A percentile compares a stretch with the other conserved stretches of the same genome.
Conservation (phyloP, 1,140 invertebrate species). For the Hermetia illucens region DNA sequence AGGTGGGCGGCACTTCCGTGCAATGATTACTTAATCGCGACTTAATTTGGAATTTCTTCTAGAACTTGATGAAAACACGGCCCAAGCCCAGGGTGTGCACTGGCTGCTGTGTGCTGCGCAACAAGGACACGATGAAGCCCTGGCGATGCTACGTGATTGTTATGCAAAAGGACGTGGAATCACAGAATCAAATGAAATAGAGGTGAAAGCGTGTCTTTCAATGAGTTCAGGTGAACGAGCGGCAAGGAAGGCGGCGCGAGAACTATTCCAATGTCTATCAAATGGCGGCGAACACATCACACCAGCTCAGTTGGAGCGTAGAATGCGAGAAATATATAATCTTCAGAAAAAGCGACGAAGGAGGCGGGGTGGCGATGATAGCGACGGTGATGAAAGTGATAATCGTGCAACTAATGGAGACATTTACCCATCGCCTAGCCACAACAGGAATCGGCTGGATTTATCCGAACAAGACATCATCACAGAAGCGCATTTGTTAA, state of each 20-base stretch:
- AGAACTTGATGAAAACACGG: conserved; percentile 25
- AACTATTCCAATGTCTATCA: conserved; percentile 69
- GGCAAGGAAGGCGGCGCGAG: conserved; percentile 64
- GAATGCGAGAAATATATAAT: conserved; percentile 49
- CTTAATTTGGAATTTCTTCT: background rate
- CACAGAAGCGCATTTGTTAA: conserved; percentile 63
- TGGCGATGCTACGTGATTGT: conserved; percentile 62
- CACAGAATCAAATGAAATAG: conserved; percentile 62
- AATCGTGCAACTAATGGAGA: background rate
- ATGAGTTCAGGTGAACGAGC: conserved; percentile 76
- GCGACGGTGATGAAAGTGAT: background rate
- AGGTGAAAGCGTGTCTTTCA: conserved; percentile 67
- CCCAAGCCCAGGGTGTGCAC: conserved; percentile 54
- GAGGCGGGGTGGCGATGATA: conserved; percentile 16
- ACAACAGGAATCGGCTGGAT: conserved; percentile 3
- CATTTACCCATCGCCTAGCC: background rate
- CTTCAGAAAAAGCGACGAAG: conserved; percentile 29
- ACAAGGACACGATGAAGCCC: conserved; percentile 77
- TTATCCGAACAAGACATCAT: conserved; percentile 31
- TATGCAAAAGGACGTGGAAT: conserved; percentile 63
- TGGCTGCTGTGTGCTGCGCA: conserved; percentile 82
- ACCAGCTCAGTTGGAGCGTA: conserved; percentile 55
- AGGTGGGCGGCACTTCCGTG: conserved; percentile 25
- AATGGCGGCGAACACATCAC: conserved; percentile 77
- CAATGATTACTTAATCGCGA: background rate